Evolutionary conservation across 2,797 vertebrate genomes (phyloP).

Genomic region (Arctocebus calabarensis): DNA sequence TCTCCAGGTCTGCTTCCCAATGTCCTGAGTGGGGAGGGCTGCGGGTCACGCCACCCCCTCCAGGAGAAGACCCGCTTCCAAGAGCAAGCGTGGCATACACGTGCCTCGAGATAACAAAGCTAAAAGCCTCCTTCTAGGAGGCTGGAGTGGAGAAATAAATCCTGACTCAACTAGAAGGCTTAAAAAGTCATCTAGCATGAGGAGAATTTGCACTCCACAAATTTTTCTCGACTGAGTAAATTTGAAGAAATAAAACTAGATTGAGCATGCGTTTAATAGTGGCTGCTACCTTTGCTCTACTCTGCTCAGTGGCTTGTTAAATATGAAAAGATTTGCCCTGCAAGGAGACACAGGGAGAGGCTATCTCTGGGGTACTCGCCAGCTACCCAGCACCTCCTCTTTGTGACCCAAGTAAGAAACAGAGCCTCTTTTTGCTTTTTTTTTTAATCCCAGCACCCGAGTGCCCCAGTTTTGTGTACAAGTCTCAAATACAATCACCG

Average conservation of each 20-base stretch:
- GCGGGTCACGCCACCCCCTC: background rate
- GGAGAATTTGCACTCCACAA: slow-evolving; percentile 87
- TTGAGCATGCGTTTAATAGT: slow-evolving; percentile 89
- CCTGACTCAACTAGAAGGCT: slow-evolving; percentile 84
- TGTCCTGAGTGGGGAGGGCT: background rate
- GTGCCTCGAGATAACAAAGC: background rate
- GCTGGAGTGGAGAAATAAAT: slow-evolving; percentile 85
- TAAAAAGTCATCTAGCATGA: slow-evolving; percentile 85
- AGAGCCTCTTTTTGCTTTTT: slow-evolving; percentile 56
- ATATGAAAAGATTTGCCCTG: slow-evolving; percentile 88
- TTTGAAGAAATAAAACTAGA: slow-evolving; percentile 89
- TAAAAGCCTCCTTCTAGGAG: background rate
- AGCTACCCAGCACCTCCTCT: slow-evolving; percentile 52
- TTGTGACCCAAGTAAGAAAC: slow-evolving; percentile 72
- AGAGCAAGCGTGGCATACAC: slow-evolving; percentile 42
- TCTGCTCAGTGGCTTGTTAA: slow-evolving; percentile 89
- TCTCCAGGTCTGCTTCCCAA: background rate
- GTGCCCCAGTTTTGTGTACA: slow-evolving; percentile 79
- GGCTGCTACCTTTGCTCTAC: slow-evolving; percentile 85
- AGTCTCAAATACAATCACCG: slow-evolving; percentile 81
- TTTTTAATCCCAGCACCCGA: slow-evolving; percentile 66
- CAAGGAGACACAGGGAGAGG: slow-evolving; percentile 74
- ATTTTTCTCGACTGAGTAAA: slow-evolving; percentile 89
- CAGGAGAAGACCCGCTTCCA: slow-evolving; percentile 13
- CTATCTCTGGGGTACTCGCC: slow-evolving; percentile 79